phyloP scores from a whole-genome alignment of 2,113 vertebrate species.

The Xiphorhynchus elegans region DNA sequence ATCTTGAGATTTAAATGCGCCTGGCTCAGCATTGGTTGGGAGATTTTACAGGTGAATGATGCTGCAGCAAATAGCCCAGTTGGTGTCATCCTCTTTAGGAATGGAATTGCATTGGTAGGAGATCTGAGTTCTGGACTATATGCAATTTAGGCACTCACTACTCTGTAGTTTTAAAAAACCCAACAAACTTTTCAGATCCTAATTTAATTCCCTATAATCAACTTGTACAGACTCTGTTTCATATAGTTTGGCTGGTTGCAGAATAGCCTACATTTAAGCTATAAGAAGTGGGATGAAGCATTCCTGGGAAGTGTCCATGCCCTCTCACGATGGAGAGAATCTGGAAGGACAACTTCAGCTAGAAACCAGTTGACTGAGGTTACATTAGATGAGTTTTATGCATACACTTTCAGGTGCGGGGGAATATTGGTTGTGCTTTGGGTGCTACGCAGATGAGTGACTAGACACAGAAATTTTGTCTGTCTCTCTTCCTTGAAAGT shows the following conservation, averaged over 20 bases:
- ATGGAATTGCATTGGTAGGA: neutral
- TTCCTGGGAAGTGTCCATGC: neutral
- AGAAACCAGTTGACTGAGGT: neutral
- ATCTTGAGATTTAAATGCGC: neutral
- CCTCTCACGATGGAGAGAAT: neutral
- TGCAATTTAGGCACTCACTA: neutral
- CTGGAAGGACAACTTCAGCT: neutral
- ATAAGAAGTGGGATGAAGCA: neutral
- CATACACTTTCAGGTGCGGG: neutral
- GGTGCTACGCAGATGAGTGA: neutral
- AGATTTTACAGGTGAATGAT: neutral
- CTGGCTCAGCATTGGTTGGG: neutral
- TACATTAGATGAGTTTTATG: neutral
- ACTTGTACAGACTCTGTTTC: neutral
- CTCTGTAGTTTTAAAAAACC: neutral
- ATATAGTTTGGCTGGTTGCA: neutral
- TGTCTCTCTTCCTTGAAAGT: neutral
- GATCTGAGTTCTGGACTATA: neutral
- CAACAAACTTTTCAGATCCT: neutral
- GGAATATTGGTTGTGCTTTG: neutral
- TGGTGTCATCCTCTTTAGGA: neutral
- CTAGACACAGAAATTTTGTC: neutral
- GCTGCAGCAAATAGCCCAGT: neutral
- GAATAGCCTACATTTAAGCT: neutral
- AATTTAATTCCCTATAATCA: neutral